Conservation (phyloP, 1,140 invertebrate genomes). For the Papilio aristodemus region DNA sequence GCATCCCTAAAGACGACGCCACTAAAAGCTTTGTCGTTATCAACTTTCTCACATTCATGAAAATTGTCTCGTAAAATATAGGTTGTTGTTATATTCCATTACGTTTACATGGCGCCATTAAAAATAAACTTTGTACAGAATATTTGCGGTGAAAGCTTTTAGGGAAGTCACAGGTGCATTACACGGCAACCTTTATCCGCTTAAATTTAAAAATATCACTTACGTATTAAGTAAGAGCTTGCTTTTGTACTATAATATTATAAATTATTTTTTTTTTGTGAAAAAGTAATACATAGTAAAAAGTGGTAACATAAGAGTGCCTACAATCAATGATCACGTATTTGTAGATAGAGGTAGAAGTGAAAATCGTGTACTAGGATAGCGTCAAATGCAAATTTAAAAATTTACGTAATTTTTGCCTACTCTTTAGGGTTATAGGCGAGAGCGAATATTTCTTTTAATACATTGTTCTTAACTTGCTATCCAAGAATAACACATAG, state of each 20-base stretch:
- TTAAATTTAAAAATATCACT: conserved; percentile 68
- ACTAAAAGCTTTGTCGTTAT: conserved; percentile 68
- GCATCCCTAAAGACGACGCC: conserved; percentile 46
- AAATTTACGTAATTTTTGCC: too few species aligned
- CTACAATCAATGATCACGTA: too few species aligned
- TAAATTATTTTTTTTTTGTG: neutral
- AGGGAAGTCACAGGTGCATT: conserved; percentile 74
- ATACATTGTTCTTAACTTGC: too few species aligned
- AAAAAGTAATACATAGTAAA: too few species aligned
- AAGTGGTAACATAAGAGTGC: too few species aligned
- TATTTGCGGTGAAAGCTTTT: conserved; percentile 69
- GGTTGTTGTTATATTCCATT: conserved; percentile 71
- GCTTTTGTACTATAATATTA: conserved; percentile 15
- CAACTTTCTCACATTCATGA: conserved; percentile 67
- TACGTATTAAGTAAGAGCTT: conserved; percentile 28
- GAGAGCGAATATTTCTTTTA: too few species aligned
- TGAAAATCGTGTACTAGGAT: too few species aligned
- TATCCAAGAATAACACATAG: too few species aligned
- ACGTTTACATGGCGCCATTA: conserved; percentile 70
- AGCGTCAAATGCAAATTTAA: too few species aligned
- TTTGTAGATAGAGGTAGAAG: too few species aligned
- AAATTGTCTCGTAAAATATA: conserved; percentile 75
- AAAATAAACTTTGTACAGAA: conserved; percentile 76
- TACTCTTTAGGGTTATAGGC: too few species aligned
- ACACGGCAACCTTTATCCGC: conserved; percentile 59